Conservation (phyloP, 2,113 vertebrate species). For the Pomatorhinus ruficollis region DNA sequence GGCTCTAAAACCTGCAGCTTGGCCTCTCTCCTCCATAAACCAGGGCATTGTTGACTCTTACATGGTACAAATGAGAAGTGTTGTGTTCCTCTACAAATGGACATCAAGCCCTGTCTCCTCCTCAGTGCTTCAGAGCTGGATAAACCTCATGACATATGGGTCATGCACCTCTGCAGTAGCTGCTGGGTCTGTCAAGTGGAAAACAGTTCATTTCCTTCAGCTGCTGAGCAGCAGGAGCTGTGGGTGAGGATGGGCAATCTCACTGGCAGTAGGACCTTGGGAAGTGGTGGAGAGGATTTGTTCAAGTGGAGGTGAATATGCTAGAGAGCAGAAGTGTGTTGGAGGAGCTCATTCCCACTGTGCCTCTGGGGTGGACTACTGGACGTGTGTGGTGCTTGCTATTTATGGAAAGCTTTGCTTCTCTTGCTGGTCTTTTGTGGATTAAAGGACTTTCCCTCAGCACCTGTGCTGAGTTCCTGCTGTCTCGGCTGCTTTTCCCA, state of each 20-base stretch:
- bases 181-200: not conserved
- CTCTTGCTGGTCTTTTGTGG: not conserved
- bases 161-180: not conserved
- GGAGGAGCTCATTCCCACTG: not conserved
- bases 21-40: not conserved
- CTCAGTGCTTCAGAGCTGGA: not conserved
- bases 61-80: not conserved
- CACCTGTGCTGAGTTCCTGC: not conserved
- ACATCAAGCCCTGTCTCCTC: not conserved
- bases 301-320: not conserved
- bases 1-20: not conserved
- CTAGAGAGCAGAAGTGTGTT: not conserved
- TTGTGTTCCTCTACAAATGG: not conserved
- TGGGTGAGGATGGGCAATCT: not conserved
- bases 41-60: not conserved
- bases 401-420: not conserved
- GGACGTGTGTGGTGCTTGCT: not conserved
- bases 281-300: not conserved
- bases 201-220: not conserved
- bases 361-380: not conserved
- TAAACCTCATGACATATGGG: not conserved
- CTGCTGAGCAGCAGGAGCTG: not conserved
- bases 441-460: not conserved
- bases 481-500: not conserved
- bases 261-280: not conserved